These are phyloP conservation scores for Himantopus leucocephalus DNA, from an alignment of 2,113 vertebrate genomes.

Conservation along the genomic window DNA sequence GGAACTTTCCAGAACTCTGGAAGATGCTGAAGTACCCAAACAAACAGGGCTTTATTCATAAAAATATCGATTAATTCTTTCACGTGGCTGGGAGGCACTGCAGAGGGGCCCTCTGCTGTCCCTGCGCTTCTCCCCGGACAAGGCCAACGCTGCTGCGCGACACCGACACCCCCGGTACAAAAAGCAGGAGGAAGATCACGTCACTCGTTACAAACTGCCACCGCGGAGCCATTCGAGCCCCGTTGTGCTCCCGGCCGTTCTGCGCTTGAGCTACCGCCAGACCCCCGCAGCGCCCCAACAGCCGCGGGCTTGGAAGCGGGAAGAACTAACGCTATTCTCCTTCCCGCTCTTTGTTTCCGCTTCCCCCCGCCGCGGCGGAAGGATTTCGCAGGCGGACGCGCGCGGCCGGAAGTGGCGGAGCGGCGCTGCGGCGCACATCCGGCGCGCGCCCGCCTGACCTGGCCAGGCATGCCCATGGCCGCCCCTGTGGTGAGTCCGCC, in stretches of 20 bases:
- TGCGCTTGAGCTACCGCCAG: neutral
- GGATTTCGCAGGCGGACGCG: neutral
- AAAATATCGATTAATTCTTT: neutral
- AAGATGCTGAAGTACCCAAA: neutral
- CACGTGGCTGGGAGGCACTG: neutral
- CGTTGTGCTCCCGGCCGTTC: neutral
- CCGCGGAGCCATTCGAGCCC: fast-evolving
- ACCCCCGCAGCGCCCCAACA: neutral
- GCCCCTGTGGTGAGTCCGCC: neutral
- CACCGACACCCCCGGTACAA: too few species aligned
- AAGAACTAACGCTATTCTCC: fast-evolving
- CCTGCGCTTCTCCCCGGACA: fast-evolving
- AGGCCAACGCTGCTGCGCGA: neutral
- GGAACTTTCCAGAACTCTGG: neutral
- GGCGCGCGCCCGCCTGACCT: neutral
- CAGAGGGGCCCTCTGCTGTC: neutral
- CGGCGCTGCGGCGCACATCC: neutral
- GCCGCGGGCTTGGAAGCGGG: neutral
- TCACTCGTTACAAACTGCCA: fast-evolving
- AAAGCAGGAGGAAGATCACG: neutral
- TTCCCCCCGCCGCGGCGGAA: neutral
- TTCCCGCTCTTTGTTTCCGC: neutral
- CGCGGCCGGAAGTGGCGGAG: neutral
- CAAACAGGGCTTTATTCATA: fast-evolving
- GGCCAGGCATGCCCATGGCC: neutral